These are phyloP conservation scores for Lophochroa leadbeateri DNA, from an alignment of 2,113 vertebrate genomes.

Conservation along the genomic window DNA sequence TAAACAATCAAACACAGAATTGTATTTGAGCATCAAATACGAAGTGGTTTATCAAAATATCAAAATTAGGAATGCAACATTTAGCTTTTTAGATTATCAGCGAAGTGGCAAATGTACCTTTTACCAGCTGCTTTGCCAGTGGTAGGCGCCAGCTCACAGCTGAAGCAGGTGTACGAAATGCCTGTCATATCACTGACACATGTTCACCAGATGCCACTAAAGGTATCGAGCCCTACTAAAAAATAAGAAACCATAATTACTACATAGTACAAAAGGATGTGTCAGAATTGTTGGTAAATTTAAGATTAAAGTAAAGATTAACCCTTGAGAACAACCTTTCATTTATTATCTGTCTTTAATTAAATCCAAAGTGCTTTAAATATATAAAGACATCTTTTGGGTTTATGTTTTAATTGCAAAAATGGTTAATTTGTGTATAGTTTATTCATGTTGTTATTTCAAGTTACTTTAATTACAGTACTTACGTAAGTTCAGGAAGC, in stretches of 20 bases:
- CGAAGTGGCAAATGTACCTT: neutral
- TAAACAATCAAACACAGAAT: neutral
- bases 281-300: neutral
- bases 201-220: neutral
- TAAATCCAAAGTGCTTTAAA: neutral
- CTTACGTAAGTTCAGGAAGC: neutral
- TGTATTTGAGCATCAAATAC: neutral
- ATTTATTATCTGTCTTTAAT: neutral
- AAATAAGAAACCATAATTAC: neutral
- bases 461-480: neutral
- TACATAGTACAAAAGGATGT: neutral
- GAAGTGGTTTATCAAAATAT: neutral
- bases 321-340: neutral
- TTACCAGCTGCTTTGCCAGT: neutral
- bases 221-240: neutral
- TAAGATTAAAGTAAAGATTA: neutral
- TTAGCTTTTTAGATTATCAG: neutral
- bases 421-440: neutral
- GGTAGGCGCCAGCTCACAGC: neutral
- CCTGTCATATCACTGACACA: neutral
- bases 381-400: neutral
- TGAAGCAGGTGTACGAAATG: neutral
- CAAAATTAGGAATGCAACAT: neutral
- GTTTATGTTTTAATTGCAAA: neutral
- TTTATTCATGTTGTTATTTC: constrained; percentile 1